phyloP scores from a whole-genome alignment of 2,113 vertebrate species.

The Xiphias gladius region DNA sequence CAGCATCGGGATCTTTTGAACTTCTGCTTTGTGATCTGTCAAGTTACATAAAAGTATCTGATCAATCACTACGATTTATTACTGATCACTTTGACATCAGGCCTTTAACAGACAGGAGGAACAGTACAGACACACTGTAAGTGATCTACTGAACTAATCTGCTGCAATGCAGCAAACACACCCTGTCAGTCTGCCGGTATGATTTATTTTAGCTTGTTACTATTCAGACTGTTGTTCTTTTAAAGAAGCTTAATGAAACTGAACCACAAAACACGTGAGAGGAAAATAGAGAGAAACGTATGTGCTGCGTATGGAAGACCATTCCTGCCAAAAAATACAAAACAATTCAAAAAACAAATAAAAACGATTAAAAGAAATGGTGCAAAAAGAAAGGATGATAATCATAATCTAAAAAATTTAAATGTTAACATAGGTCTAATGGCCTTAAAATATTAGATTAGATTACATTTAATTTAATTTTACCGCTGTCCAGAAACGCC shows the following conservation, averaged over 20 bases:
- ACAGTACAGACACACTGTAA: background rate
- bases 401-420: background rate
- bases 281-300: background rate
- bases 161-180: slow-evolving; percentile 73
- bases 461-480: too few species aligned
- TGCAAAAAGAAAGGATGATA: background rate
- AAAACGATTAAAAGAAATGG: background rate
- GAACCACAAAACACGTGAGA: background rate
- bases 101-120: background rate
- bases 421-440: too few species aligned
- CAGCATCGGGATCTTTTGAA: background rate
- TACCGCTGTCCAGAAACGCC: too few species aligned
- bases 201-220: background rate
- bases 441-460: too few species aligned
- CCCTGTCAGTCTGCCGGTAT: slow-evolving; percentile 15
- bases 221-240: background rate
- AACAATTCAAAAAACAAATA: background rate
- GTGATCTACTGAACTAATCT: slow-evolving; percentile 2
- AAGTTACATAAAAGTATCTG: background rate
- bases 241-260: background rate
- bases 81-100: slow-evolving; percentile 8
- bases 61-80: background rate
- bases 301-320: background rate
- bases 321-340: background rate
- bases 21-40: background rate